Evolutionary conservation across 2,113 vertebrate genomes (phyloP).

Genomic region (Gymnobelideus leadbeateri): DNA sequence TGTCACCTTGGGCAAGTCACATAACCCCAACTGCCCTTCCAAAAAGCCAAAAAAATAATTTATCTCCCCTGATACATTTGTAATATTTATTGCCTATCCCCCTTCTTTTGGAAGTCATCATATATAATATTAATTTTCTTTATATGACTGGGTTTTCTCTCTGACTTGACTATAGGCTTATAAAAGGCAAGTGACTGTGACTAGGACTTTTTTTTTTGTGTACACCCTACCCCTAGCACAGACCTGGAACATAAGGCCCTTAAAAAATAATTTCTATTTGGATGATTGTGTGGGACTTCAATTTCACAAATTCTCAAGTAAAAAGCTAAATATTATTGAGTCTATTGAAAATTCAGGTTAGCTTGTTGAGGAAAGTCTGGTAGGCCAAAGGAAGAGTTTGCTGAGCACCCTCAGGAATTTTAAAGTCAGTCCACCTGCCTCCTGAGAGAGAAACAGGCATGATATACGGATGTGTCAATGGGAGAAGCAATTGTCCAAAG

Average conservation of each 20-base stretch:
- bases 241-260: neutral
- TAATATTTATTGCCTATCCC: neutral
- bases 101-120: neutral
- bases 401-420: neutral
- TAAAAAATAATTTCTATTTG: neutral
- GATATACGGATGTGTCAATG: neutral
- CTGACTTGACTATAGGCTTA: neutral
- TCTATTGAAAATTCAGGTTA: neutral
- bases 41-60: no score
- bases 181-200: neutral
- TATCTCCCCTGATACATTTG: neutral
- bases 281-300: neutral
- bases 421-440: neutral
- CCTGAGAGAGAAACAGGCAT: neutral
- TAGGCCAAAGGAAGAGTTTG: neutral
- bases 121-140: neutral
- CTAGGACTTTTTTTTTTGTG: neutral
- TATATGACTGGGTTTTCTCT: neutral
- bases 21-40: no score
- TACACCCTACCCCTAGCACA: neutral
- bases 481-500: slow-evolving; percentile 12
- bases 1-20: no score
- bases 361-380: neutral
- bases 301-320: neutral
- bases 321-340: neutral